Evolutionary conservation across 23 tunicate genomes (phyloP).

Genomic region (Oikopleura vanhoeffeni): DNA sequence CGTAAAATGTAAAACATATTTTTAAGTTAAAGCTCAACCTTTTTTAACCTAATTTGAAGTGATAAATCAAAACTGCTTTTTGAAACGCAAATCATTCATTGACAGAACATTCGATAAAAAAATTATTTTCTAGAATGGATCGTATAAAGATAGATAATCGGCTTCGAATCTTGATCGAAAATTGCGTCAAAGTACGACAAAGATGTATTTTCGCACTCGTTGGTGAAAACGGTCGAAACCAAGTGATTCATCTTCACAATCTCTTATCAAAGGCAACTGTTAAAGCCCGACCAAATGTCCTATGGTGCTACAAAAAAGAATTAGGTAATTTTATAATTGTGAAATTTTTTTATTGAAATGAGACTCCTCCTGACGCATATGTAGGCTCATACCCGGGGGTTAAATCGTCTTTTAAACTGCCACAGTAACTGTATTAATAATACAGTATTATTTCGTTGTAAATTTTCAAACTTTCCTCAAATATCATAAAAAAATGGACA

Average conservation of each 20-base stretch:
- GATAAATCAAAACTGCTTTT: background rate
- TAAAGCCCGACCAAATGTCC: constrained; percentile 32
- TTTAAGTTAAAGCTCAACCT: too few species aligned
- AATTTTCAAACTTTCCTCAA: too few species aligned
- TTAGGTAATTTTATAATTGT: constrained; percentile 71
- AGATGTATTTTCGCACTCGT: constrained; percentile 53
- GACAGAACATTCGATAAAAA: too few species aligned
- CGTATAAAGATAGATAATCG: constrained; percentile 70
- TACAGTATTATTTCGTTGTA: background rate
- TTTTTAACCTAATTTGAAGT: too few species aligned
- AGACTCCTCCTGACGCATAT: background rate
- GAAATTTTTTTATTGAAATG: constrained; percentile 8
- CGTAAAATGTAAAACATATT: too few species aligned
- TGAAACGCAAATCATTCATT: too few species aligned
- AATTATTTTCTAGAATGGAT: constrained; percentile 21
- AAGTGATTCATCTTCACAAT: constrained; percentile 64
- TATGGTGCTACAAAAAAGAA: constrained; percentile 85
- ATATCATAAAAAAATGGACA: too few species aligned
- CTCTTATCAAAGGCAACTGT: constrained; percentile 58
- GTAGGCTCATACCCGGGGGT: too few species aligned
- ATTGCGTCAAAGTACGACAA: constrained; percentile 51
- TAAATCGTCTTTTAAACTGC: too few species aligned
- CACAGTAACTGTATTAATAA: background rate
- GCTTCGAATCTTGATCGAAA: constrained; percentile 41
- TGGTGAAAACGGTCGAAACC: constrained; percentile 62